Evolutionary conservation across 2,888 invertebrate genomes (phyloP).

Genomic region (Punctoribates punctum): DNA sequence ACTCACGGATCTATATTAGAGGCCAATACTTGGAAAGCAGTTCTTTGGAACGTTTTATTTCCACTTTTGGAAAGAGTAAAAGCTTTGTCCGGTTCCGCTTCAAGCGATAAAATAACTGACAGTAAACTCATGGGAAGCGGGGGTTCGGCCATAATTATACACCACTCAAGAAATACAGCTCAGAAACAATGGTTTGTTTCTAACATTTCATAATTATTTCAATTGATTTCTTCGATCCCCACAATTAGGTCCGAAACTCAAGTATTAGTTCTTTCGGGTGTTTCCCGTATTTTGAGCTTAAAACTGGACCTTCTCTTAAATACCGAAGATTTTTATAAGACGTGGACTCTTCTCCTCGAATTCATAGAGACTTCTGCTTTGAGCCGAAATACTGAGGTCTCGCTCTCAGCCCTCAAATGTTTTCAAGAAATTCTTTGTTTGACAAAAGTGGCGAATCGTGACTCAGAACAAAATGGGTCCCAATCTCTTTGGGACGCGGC

Average conservation of each 20-base stretch:
- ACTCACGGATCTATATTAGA: conserved; percentile 78
- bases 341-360: conserved; percentile 88
- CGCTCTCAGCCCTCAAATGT: conserved; percentile 79
- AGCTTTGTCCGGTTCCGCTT: conserved; percentile 58
- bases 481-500: conserved; percentile 67
- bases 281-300: conserved; percentile 87
- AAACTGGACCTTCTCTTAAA: conserved; percentile 70
- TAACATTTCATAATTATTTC: neutral
- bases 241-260: conserved; percentile 71
- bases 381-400: conserved; percentile 84
- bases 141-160: conserved; percentile 67
- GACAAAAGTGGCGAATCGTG: neutral
- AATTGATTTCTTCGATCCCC: neutral
- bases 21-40: conserved; percentile 85
- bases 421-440: conserved; percentile 82
- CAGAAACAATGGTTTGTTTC: conserved; percentile 85
- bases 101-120: conserved; percentile 67
- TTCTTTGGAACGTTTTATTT: conserved; percentile 92
- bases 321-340: conserved; percentile 83
- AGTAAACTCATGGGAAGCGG: conserved; percentile 55
- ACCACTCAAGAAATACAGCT: conserved; percentile 96
- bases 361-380: conserved; percentile 90
- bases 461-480: neutral
- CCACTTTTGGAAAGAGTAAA: conserved; percentile 89
- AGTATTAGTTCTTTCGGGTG: conserved; percentile 80